These are phyloP conservation scores for Echinarachnius parma DNA, from an alignment of 53 echinoderm and acorn worm genomes.

Conservation along the genomic window DNA sequence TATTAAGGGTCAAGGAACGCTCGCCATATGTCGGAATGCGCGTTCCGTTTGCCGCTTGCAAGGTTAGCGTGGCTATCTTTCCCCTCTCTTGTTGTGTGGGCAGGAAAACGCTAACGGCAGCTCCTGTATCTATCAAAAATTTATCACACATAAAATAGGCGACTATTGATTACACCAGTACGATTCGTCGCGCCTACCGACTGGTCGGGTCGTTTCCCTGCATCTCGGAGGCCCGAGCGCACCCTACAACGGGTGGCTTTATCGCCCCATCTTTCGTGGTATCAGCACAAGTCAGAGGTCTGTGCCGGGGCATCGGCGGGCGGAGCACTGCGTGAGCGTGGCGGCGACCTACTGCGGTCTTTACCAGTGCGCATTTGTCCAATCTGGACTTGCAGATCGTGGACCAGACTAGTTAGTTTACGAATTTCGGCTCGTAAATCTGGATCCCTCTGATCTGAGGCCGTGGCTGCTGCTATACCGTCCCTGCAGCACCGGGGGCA, in stretches of 20 bases:
- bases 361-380: not conserved
- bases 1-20: constrained; percentile 31
- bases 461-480: not conserved
- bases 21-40: constrained; percentile 33
- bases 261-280: constrained; percentile 36
- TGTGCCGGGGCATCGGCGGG: no score
- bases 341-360: not conserved
- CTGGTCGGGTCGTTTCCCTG: constrained; percentile 49
- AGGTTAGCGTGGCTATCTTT: constrained; percentile 4
- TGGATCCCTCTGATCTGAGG: constrained; percentile 5
- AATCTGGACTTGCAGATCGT: no score
- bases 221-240: constrained; percentile 9
- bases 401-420: no score
- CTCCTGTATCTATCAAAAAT: constrained; percentile 50
- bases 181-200: constrained; percentile 43
- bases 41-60: constrained; percentile 47
- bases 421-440: not conserved
- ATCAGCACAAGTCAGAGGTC: constrained; percentile 44
- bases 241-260: constrained; percentile 30
- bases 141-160: not conserved
- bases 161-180: constrained; percentile 10
- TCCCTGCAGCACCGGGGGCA: not conserved
- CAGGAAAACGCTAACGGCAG: constrained; percentile 47
- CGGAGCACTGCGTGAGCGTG: no score
- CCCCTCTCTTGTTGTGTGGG: no score